Conservation (phyloP, 2,797 vertebrate species). For the Apogon hyalosoma region DNA sequence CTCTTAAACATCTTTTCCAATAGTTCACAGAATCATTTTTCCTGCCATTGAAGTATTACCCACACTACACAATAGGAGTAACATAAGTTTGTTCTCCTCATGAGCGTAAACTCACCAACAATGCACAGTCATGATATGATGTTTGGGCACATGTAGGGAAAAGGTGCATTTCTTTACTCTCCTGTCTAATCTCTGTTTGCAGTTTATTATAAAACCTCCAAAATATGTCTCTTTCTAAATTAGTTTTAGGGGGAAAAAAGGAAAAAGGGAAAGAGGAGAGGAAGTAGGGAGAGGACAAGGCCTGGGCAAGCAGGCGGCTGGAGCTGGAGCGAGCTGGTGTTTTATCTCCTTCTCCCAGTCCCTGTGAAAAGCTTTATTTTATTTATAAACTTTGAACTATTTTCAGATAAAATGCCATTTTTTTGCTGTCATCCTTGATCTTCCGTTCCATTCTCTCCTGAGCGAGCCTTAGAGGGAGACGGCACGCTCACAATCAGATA, state of each 20-base stretch:
- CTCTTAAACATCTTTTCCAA: too few relatives aligned
- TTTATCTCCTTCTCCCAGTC: slow-evolving; percentile 92
- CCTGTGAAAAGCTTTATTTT: slow-evolving; percentile 89
- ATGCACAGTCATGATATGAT: slow-evolving; percentile 38
- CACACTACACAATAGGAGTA: neutral
- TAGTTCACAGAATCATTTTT: neutral
- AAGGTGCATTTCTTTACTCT: slow-evolving; percentile 64
- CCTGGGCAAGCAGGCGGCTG: slow-evolving; percentile 70
- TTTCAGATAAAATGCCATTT: slow-evolving; percentile 93
- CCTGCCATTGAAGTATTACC: neutral
- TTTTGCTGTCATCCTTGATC: slow-evolving; percentile 90
- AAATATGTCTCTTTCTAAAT: slow-evolving; percentile 77
- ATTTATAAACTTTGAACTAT: slow-evolving; percentile 95
- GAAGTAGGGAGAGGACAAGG: slow-evolving; percentile 70
- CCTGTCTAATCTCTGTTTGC: slow-evolving; percentile 75
- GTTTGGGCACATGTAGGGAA: slow-evolving; percentile 28
- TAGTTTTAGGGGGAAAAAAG: slow-evolving; percentile 25
- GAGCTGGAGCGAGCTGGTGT: slow-evolving; percentile 80
- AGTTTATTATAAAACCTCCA: slow-evolving; percentile 78
- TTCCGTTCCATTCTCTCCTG: slow-evolving; percentile 89
- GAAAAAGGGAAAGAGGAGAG: slow-evolving; percentile 46
- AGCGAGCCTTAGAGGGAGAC: slow-evolving; percentile 86
- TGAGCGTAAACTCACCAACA: slow-evolving; percentile 44
- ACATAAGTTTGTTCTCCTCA: neutral
- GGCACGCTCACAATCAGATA: slow-evolving; percentile 88